These are phyloP conservation scores for Theonella swinhoei DNA, from an alignment of 37 sponge, comb jelly and placozoan genomes.

Conservation along the genomic window DNA sequence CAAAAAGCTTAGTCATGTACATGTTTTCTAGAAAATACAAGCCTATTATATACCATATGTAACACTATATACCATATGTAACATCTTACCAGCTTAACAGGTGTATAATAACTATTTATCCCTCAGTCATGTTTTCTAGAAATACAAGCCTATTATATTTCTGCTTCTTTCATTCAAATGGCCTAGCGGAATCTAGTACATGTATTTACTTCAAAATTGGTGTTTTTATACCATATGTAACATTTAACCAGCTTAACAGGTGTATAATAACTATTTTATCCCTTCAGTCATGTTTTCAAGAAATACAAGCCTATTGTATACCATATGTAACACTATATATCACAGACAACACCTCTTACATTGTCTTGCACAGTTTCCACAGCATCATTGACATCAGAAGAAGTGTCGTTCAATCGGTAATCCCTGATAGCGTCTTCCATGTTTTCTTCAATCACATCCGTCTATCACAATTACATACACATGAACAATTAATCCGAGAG, in stretches of 20 bases:
- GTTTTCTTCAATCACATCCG: neutral
- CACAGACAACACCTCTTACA: constrained; percentile 28
- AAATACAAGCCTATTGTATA: neutral
- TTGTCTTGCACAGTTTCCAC: constrained; percentile 29
- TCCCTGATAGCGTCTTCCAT: neutral
- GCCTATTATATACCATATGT: neutral
- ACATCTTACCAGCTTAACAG: too few relatives aligned
- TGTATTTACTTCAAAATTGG: too few relatives aligned
- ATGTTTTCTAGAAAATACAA: too few relatives aligned
- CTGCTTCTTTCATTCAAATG: too few relatives aligned
- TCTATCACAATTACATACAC: too few relatives aligned
- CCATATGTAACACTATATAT: neutral
- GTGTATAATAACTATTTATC: neutral
- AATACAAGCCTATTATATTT: neutral
- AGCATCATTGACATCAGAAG: neutral
- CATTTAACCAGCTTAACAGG: too few relatives aligned
- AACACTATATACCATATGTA: too few relatives aligned
- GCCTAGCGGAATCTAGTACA: too few relatives aligned
- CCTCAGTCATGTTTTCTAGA: neutral
- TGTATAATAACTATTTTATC: neutral
- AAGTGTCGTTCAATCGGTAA: neutral
- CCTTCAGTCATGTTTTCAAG: neutral
- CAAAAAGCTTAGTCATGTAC: too few relatives aligned
- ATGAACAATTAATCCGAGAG: too few relatives aligned
- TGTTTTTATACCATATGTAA: too few relatives aligned